Percentiles rank a stretch among this genome's conserved stretches.
Conservation (phyloP, 2,797 vertebrate genomes). For the Agapornis canus region DNA sequence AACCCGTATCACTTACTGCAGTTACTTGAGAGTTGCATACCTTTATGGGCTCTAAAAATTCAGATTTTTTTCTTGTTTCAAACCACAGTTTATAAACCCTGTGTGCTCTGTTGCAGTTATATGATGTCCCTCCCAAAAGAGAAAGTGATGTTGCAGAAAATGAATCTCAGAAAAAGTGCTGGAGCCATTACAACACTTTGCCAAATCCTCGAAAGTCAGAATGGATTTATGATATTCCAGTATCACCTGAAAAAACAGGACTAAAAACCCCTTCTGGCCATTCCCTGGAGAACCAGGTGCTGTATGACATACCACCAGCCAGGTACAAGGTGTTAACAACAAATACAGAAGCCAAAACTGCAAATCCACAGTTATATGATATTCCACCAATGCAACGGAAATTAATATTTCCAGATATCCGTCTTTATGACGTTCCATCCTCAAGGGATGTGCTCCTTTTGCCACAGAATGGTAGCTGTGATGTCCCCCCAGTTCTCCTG, state of each 20-base stretch:
- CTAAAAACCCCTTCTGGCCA: neutral
- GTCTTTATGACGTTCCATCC: constrained; percentile 7
- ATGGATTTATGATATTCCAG: constrained; percentile 89
- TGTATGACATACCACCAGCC: constrained; percentile 45
- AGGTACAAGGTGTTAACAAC: neutral
- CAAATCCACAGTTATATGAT: neutral
- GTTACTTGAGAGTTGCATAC: neutral
- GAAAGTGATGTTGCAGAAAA: constrained; percentile 75
- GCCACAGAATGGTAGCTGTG: neutral
- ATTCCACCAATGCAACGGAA: constrained; percentile 42
- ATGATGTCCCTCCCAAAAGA: constrained; percentile 78
- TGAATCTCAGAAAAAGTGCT: constrained; percentile 43
- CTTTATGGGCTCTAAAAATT: neutral
- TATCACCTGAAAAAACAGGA: constrained; percentile 73
- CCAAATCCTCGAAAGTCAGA: constrained; percentile 82
- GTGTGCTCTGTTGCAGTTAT: constrained; percentile 75
- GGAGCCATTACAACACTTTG: constrained; percentile 76
- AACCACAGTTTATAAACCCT: neutral
- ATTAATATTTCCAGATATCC: neutral
- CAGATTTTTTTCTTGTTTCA: neutral
- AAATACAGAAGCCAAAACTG: neutral
- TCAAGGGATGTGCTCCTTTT: neutral
- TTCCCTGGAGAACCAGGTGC: neutral
- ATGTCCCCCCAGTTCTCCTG: constrained; percentile 16
- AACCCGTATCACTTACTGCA: neutral